Evolutionary conservation across 2,888 invertebrate species (phyloP).

Genomic region (Disparrhopalites patrizii): DNA sequence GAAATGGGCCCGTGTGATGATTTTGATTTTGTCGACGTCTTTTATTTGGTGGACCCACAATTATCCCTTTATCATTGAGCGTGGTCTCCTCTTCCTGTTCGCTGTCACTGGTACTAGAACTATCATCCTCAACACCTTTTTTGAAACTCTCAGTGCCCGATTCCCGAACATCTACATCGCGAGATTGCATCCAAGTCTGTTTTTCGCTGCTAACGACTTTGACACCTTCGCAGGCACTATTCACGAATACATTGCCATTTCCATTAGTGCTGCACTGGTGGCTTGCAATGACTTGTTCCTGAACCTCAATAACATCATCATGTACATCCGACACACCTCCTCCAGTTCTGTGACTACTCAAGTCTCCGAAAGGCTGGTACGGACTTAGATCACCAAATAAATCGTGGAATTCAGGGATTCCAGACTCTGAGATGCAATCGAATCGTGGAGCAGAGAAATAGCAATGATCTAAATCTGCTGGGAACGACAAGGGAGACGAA

Average conservation of each 20-base stretch:
- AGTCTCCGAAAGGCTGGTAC: conserved; percentile 3
- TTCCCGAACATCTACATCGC: neutral
- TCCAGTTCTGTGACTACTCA: too few relatives aligned
- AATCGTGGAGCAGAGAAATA: conserved; percentile 13
- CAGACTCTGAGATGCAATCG: neutral
- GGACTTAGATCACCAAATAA: conserved; percentile 10
- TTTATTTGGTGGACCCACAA: neutral
- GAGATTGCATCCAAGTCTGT: neutral
- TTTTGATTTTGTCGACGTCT: neutral
- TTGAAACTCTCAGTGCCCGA: neutral
- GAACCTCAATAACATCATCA: neutral
- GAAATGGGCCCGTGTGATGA: conserved; percentile 20
- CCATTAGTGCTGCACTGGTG: neutral
- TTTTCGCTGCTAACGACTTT: neutral
- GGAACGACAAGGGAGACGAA: neutral
- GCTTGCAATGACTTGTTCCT: conserved; percentile 23
- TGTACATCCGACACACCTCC: too few relatives aligned
- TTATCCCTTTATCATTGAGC: neutral
- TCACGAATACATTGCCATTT: too few relatives aligned
- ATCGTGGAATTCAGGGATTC: conserved; percentile 16
- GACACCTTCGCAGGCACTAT: neutral
- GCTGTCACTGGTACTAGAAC: conserved; percentile 5
- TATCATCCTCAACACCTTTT: neutral
- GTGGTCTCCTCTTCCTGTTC: neutral
- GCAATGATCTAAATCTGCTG: conserved; percentile 14